Evolutionary conservation across 1,140 invertebrate species (phyloP), one percentile per base, ranked within the genome.

Genomic region (Gerris buenoi): DNA sequence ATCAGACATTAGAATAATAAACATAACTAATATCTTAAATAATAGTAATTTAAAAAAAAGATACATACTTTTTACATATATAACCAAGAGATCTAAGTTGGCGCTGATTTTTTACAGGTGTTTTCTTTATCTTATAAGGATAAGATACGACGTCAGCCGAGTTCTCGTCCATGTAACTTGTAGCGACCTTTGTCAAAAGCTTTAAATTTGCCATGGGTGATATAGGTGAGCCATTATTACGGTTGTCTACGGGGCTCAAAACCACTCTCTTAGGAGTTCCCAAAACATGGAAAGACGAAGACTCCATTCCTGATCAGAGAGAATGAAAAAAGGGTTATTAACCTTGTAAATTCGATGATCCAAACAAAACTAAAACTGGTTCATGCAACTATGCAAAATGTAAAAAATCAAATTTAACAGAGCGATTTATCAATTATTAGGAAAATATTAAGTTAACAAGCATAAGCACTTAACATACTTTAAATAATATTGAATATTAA

Each of bases 181-280:
- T 75, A 25, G 82, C 82, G 18, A 83, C 79, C 74, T 81, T 81
- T 3, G 81, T 83, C 29, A 83, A 74, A 28, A 83, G 71, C 73
- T 82, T 80, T 26, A 83, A 75, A 74, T 83, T 83, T 63, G 81
- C 82, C 58, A 77, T 84, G 25, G 82, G 82, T 18, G 81, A 83
- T 15, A 82, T 78, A 73, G 81, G 79, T 23, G 78, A 75, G 10
- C 5, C 27, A 28, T 26, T 63, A 15, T 5, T 15, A 14, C 23
- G 60, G 26, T 63, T 63, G 23, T 65, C 59, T 23, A 67, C 58
- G 46, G 58, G 25, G 57, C 66, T 57, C 23, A 67, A 28, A 25
- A 67, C 33, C 14, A 67, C 66, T 33, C 66, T 29, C 59, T 67
- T 67, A 1, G 66, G 66, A 25, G 66, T 58, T 25, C 66, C 23